Evolutionary conservation across 2,113 vertebrate genomes (phyloP).

Genomic region (Chitala chitala): DNA sequence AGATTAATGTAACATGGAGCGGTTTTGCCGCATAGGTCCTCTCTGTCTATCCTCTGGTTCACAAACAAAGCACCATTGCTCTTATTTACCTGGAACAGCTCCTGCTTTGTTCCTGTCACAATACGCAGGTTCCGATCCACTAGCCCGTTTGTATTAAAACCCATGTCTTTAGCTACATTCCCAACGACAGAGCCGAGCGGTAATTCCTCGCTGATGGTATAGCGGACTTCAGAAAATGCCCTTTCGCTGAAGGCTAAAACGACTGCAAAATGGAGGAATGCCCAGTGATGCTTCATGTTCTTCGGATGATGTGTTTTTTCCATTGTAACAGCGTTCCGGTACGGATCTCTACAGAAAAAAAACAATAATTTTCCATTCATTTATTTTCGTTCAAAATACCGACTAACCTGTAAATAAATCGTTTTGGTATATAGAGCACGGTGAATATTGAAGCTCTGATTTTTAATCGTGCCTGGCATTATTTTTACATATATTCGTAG

Average conservation of each 20-base stretch:
- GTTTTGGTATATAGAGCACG: too few relatives aligned
- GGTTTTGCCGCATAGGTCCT: too few relatives aligned
- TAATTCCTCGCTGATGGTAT: constrained; percentile 50
- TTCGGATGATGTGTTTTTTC: background rate
- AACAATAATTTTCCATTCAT: background rate
- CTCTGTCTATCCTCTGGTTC: constrained; percentile 53
- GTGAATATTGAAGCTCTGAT: too few relatives aligned
- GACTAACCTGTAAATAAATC: background rate
- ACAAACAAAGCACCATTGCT: constrained; percentile 58
- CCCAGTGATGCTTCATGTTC: constrained; percentile 48
- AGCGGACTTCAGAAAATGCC: constrained; percentile 43
- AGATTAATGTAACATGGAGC: constrained; percentile 64
- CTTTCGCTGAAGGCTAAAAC: constrained; percentile 11
- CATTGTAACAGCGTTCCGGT: background rate
- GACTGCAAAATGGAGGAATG: constrained; percentile 20
- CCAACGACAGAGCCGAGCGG: constrained; percentile 50
- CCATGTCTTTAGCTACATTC: constrained; percentile 55
- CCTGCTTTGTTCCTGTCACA: constrained; percentile 41
- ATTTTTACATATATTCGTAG: background rate
- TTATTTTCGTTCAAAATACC: background rate
- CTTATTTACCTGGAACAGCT: too few relatives aligned
- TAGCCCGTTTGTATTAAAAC: constrained; percentile 44
- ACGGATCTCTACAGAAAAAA: background rate
- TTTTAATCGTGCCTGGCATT: background rate
- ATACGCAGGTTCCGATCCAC: constrained; percentile 47